Evolutionary conservation across 2,888 invertebrate genomes (phyloP).

Genomic region (Melangyna quadrimaculata): DNA sequence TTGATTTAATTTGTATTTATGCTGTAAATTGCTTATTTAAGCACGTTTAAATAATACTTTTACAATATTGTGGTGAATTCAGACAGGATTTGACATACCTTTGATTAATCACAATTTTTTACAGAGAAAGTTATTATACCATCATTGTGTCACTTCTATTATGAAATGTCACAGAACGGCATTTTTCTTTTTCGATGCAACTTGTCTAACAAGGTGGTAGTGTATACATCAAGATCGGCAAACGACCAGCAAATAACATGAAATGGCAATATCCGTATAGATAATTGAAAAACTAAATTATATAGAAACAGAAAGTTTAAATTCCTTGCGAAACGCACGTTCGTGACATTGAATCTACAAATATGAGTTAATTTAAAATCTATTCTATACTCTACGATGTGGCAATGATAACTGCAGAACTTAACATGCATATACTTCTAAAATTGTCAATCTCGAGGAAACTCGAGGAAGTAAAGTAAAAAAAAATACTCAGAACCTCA

Average conservation of each 20-base stretch:
- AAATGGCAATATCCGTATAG: neutral
- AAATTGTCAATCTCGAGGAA: constrained; percentile 27
- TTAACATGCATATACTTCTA: constrained; percentile 23
- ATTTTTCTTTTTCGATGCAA: constrained; percentile 35
- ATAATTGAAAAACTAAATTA: neutral
- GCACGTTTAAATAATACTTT: too few species aligned
- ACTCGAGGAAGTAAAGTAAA: constrained; percentile 30
- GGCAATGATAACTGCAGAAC: neutral
- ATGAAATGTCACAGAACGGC: constrained; percentile 34
- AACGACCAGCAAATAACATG: neutral
- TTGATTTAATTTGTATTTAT: neutral
- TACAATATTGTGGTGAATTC: neutral
- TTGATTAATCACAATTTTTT: constrained; percentile 5
- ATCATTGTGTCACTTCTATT: neutral
- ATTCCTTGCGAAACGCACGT: constrained; percentile 18
- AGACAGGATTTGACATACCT: neutral
- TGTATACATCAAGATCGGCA: neutral
- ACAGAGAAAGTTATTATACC: constrained; percentile 40
- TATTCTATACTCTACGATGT: neutral
- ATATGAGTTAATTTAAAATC: neutral
- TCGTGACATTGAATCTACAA: neutral
- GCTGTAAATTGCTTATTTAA: too few species aligned
- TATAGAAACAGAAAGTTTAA: constrained; percentile 5
- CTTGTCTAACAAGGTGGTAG: constrained; percentile 20
- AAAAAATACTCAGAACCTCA: constrained; percentile 17